Base-by-base conservation (phyloP, 2,797 vertebrate species). In the Calcarius lapponicus region DNA sequence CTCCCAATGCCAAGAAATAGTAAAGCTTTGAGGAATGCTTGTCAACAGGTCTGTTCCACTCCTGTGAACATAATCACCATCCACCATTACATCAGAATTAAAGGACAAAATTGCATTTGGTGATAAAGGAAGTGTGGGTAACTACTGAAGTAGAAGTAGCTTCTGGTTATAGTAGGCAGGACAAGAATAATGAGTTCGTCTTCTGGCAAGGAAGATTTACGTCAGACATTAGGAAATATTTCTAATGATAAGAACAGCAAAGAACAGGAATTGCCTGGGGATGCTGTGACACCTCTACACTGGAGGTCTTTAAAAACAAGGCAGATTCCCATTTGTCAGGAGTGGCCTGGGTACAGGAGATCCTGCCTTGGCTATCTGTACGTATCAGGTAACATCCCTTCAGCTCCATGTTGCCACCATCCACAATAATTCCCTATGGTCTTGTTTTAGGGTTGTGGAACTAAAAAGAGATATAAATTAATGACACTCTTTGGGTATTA, bases 221-320 rank as follows among this genome's bases (percentile, higher is more conserved):
- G 11, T 91, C 91, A 96, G 65, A 90, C 61, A 61, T 88, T 93
- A 96, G 61, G 93, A 96, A 95, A 95, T 66, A 91, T 86, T 91
- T 86, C 54, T 80, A 75, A 75, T 72, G 87, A 91, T 95, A 95
- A 96, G 85, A 96, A 74, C 34, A 88, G 85, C 31, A 86, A 93
- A 93, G 80, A 62, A 91, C 90, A 94, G 82, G 94, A 96, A 92
- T 78, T 94, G 93, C 88, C 95, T 88, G 87, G 79, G 91, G 94
- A 88, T 90, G 61, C 87, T 74, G 56, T 76, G 94, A 87, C 2
- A 18, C 31, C 79, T 93, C 38, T 67, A 2, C 62, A 67, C 48
- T 73, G 84, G 48, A 89, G 71, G 78, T 92, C 91, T 71, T 90
- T 75, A 80, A 78, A 89, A 92, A 78, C 69, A 80, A 51, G 13